phyloP scores from a whole-genome alignment of 2,888 invertebrate species.

The Phaedon cochleariae region DNA sequence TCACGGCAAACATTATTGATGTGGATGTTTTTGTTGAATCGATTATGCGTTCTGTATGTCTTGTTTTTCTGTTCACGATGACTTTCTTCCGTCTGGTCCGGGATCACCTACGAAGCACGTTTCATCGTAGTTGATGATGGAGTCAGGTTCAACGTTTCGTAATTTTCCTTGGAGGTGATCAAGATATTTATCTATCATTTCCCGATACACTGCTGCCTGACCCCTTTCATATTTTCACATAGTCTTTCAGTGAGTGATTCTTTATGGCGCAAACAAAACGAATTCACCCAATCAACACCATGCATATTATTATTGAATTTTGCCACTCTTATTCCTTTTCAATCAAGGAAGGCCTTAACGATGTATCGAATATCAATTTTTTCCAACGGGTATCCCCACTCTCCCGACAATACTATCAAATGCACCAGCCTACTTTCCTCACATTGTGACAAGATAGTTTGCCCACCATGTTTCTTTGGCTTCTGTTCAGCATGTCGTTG shows the following conservation, averaged over 20 bases:
- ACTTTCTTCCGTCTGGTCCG: constrained; percentile 11
- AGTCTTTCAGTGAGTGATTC: constrained; percentile 2
- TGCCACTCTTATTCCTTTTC: neutral
- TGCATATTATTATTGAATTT: neutral
- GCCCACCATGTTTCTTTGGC: no score
- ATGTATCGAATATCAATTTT: no score
- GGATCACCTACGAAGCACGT: constrained; percentile 12
- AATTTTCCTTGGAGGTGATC: constrained; percentile 14
- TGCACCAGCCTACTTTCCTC: no score
- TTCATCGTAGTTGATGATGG: constrained; percentile 15
- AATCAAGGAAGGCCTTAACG: neutral
- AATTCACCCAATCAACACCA: no score
- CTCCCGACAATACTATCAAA: no score
- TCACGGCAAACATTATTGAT: constrained; percentile 22
- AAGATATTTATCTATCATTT: constrained; percentile 16
- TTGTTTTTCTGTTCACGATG: neutral
- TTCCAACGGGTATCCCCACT: no score
- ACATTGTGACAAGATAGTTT: no score
- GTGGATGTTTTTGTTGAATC: constrained; percentile 20
- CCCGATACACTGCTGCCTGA: neutral
- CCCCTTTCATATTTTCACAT: constrained; percentile 12
- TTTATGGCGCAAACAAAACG: neutral
- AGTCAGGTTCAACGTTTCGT: constrained; percentile 11
- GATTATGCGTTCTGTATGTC: constrained; percentile 15
- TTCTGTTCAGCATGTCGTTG: no score